A percentile compares a stretch with the other conserved stretches of the same genome.
Conservation (phyloP, 2,113 vertebrate genomes). For the Illadopsis cleaveri region DNA sequence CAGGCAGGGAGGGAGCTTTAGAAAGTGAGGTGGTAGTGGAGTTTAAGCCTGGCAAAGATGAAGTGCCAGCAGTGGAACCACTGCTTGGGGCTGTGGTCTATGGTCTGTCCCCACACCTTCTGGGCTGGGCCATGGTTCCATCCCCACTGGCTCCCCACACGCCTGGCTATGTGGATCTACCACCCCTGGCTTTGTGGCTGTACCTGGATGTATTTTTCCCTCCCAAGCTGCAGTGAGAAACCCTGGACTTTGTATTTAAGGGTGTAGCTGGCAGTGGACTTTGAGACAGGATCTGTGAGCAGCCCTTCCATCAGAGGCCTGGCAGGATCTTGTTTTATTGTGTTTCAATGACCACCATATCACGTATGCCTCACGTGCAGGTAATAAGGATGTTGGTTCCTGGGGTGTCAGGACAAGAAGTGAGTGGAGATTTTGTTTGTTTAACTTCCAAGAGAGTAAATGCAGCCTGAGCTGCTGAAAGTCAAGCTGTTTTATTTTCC, state of each 20-base stretch:
- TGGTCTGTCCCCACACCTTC: neutral
- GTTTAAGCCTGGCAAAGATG: neutral
- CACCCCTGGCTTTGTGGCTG: neutral
- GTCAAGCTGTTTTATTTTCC: conserved; percentile 7
- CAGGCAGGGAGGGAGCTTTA: neutral
- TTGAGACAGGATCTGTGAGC: neutral
- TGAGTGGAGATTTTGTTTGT: neutral
- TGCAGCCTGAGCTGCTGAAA: conserved; percentile 1
- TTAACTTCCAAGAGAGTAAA: conserved; percentile 1
- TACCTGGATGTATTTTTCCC: neutral
- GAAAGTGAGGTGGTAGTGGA: neutral
- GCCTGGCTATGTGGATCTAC: neutral
- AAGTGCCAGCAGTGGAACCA: neutral
- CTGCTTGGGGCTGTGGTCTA: neutral
- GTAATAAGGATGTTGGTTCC: conserved; percentile 13
- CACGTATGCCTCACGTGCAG: neutral
- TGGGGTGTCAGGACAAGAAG: neutral
- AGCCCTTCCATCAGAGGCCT: neutral
- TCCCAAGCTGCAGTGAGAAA: neutral
- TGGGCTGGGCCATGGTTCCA: neutral
- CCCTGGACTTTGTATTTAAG: neutral
- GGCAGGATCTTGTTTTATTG: neutral
- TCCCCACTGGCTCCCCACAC: neutral
- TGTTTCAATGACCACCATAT: neutral
- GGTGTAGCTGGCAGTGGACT: neutral